A percentile compares a stretch with the other conserved stretches of the same genome.
Conservation (phyloP, 2,888 invertebrate genomes). For the Limnephilus lunatus region DNA sequence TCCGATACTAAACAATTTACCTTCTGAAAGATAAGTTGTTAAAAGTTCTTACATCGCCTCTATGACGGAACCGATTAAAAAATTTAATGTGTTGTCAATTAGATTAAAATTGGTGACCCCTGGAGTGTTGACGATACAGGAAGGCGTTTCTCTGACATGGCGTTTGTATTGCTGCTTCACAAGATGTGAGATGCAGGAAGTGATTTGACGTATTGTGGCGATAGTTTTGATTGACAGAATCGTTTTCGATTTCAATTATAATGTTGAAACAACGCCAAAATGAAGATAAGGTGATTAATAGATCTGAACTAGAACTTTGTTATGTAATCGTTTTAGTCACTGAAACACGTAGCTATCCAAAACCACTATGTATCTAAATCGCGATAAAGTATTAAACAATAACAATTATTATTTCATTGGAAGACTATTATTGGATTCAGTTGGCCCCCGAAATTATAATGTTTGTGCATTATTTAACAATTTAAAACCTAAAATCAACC, state of each 20-base stretch:
- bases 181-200: conserved; percentile 8
- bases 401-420: too few species aligned
- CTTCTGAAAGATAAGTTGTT: too few species aligned
- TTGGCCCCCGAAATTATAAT: too few species aligned
- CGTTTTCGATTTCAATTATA: neutral
- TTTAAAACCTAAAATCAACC: too few species aligned
- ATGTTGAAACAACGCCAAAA: neutral
- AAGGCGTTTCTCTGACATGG: neutral
- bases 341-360: neutral
- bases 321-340: neutral
- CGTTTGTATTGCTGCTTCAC: neutral
- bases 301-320: neutral
- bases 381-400: too few species aligned
- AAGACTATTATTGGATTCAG: too few species aligned
- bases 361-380: neutral
- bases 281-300: neutral
- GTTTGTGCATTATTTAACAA: too few species aligned
- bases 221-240: neutral
- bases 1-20: too few species aligned
- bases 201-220: neutral
- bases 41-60: too few species aligned
- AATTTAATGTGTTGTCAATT: too few species aligned
- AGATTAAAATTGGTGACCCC: neutral
- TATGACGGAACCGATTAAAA: too few species aligned
- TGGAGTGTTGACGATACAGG: neutral